Percentiles rank a stretch among this genome's conserved stretches.
Evolutionary conservation across 2,113 vertebrate species (phyloP).

Genomic region (Mionectes macconnelli): DNA sequence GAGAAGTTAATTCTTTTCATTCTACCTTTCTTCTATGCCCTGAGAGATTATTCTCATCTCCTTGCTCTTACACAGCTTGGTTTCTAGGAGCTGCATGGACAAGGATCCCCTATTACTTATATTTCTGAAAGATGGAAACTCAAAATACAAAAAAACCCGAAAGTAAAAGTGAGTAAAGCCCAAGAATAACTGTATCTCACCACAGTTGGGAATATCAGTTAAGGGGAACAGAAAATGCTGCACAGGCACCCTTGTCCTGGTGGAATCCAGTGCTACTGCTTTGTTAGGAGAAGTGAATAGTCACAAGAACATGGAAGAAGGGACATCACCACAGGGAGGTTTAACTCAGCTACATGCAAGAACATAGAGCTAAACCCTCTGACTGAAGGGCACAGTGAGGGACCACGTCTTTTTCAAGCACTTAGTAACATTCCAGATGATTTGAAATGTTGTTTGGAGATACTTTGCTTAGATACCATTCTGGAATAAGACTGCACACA

Average conservation of each 20-base stretch:
- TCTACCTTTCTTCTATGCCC: not conserved
- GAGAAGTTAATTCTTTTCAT: not conserved
- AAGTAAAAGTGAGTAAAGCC: not conserved
- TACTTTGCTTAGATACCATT: not conserved
- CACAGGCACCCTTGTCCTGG: not conserved
- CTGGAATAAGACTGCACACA: not conserved
- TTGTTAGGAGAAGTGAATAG: not conserved
- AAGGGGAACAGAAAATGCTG: not conserved
- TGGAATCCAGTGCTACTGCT: not conserved
- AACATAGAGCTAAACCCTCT: not conserved
- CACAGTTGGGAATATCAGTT: not conserved
- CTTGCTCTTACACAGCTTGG: not conserved
- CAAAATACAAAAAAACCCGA: not conserved
- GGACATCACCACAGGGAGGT: not conserved
- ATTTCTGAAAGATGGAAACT: not conserved
- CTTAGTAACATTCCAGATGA: not conserved
- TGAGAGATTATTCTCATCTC: not conserved
- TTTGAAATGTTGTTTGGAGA: not conserved
- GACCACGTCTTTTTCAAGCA: not conserved
- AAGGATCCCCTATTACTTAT: not conserved
- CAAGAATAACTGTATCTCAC: not conserved
- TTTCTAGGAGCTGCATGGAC: not conserved
- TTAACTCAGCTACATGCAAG: not conserved
- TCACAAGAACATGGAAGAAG: accelerated
- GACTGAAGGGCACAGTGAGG: not conserved